Conservation (phyloP, 2,797 vertebrate species). For the Eospalax fontanierii region DNA sequence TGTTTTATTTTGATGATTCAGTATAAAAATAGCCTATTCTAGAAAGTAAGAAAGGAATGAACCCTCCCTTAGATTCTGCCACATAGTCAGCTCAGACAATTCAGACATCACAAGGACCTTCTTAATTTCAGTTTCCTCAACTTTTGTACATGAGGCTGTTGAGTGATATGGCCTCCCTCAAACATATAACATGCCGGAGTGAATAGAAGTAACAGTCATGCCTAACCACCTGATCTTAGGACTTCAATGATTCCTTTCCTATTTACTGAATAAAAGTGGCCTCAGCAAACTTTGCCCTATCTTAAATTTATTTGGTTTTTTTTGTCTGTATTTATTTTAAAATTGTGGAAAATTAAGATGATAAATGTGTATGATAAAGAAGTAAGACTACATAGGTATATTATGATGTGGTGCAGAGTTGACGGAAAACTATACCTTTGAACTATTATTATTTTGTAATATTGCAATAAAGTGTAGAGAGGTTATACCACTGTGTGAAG, state of each 20-base stretch:
- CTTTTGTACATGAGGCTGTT: background rate
- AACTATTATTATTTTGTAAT: background rate
- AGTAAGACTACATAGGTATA: background rate
- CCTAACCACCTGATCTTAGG: background rate
- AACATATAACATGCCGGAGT: background rate
- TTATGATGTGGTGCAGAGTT: background rate
- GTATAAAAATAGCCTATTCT: conserved; percentile 10
- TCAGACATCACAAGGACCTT: fast-evolving
- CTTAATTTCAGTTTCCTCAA: background rate
- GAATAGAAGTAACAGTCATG: background rate
- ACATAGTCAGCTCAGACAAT: background rate
- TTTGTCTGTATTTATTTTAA: background rate
- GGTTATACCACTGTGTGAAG: background rate
- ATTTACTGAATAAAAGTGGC: background rate
- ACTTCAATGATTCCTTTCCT: background rate
- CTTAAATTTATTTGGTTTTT: conserved; percentile 33
- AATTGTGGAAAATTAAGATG: background rate
- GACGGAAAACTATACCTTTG: background rate
- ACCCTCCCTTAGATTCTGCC: background rate
- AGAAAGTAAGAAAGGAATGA: background rate
- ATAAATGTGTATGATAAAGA: background rate
- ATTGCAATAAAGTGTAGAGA: background rate
- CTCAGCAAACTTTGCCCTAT: background rate
- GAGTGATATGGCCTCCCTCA: background rate
- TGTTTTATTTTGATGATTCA: background rate